phyloP scores from a whole-genome alignment of 2,797 vertebrate species.

The Periophthalmus magnuspinnatus region DNA sequence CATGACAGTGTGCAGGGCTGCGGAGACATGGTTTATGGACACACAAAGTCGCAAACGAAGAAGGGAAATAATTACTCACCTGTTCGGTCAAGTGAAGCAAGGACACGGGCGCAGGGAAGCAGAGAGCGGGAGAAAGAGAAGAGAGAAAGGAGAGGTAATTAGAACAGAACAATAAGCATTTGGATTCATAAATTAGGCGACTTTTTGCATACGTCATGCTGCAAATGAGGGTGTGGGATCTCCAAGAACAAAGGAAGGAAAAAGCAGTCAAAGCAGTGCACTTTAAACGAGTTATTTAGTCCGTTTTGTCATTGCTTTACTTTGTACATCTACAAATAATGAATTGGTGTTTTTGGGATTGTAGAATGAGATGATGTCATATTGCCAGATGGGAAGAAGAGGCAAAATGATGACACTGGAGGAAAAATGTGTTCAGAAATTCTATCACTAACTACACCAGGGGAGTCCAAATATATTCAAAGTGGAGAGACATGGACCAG shows the following conservation, averaged over 20 bases:
- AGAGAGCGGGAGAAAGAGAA: conserved; percentile 5
- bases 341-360: no score
- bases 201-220: background rate
- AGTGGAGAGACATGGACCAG: no score
- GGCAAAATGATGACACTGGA: no score
- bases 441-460: no score
- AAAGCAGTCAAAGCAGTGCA: no score
- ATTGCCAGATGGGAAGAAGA: no score
- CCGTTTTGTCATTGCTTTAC: no score
- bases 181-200: background rate
- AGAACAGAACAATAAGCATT: background rate
- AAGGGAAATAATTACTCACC: conserved; percentile 51
- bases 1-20: conserved; percentile 19
- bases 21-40: conserved; percentile 22
- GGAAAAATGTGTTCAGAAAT: no score
- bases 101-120: conserved; percentile 11
- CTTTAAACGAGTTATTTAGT: no score
- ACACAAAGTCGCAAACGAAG: background rate
- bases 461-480: no score
- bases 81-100: conserved; percentile 27
- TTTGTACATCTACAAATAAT: no score
- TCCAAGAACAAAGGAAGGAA: background rate
- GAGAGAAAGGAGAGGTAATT: conserved; percentile 11
- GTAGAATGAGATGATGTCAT: no score
- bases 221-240: background rate